Evolutionary conservation across 2,888 invertebrate species (phyloP).

Genomic region (Pogonocherus hispidulus): DNA sequence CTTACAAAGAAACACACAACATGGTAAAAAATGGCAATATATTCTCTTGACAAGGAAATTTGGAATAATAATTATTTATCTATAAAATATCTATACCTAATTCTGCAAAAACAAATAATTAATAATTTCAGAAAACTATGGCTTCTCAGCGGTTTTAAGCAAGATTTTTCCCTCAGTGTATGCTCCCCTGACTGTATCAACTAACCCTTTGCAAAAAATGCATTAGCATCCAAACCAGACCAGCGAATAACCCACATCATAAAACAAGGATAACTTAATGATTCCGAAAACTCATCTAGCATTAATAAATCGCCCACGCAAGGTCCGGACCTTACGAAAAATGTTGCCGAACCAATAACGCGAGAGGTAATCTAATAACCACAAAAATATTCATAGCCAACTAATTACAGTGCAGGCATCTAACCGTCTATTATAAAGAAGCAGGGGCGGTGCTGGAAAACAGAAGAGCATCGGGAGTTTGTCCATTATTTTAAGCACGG

Average conservation of each 20-base stretch:
- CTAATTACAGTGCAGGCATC: conserved; percentile 64
- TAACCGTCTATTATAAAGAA: conserved; percentile 67
- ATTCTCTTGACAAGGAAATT: too few species aligned
- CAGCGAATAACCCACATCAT: conserved; percentile 9
- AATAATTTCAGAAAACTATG: too few species aligned
- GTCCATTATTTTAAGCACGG: conserved; percentile 40
- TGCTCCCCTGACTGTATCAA: not conserved
- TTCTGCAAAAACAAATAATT: too few species aligned
- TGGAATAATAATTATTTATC: too few species aligned
- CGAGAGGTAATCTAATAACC: conserved; percentile 59
- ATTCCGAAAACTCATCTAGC: conserved; percentile 21
- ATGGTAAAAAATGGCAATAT: too few species aligned
- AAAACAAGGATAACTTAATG: conserved; percentile 8
- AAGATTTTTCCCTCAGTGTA: too few species aligned
- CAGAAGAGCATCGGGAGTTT: conserved; percentile 42
- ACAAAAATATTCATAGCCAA: conserved; percentile 64
- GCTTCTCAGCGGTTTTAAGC: too few species aligned
- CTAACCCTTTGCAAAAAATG: not conserved
- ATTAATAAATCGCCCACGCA: conserved; percentile 11
- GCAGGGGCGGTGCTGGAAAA: conserved; percentile 62
- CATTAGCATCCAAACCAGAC: not conserved
- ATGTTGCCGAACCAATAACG: conserved; percentile 24
- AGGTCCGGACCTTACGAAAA: conserved; percentile 7
- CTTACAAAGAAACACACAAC: too few species aligned
- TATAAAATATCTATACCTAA: too few species aligned